Conservation (phyloP, 1,140 invertebrate genomes). For the Cepaea nemoralis region DNA sequence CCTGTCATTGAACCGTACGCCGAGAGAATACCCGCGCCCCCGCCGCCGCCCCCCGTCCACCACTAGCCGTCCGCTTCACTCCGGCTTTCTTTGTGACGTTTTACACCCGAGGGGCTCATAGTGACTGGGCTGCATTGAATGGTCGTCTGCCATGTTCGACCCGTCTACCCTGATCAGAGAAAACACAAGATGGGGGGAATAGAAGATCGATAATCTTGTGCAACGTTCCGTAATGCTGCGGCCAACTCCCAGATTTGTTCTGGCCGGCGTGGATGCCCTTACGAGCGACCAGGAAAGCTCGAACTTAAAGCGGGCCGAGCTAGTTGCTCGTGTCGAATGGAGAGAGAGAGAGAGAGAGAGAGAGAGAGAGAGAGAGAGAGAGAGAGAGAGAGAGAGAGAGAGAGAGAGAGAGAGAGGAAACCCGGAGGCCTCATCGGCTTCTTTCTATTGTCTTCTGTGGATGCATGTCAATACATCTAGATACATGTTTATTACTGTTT, state of each 20-base stretch:
- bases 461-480: too few species aligned
- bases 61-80: neutral
- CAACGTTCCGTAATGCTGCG: slow-evolving; percentile 11
- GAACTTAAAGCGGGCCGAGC: too few species aligned
- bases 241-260: too few species aligned
- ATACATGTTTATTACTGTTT: too few species aligned
- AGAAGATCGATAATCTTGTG: slow-evolving; percentile 29
- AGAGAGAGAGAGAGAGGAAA: too few species aligned
- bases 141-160: slow-evolving; percentile 8
- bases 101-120: neutral
- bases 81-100: neutral
- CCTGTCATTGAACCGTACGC: too few species aligned
- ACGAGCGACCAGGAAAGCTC: neutral
- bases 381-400: too few species aligned
- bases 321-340: too few species aligned
- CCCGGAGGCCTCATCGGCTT: too few species aligned
- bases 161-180: neutral
- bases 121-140: slow-evolving; percentile 20
- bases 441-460: too few species aligned
- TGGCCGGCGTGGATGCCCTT: slow-evolving; percentile 10
- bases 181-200: neutral
- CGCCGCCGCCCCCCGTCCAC: neutral
- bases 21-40: neutral
- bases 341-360: too few species aligned
- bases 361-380: too few species aligned